A percentile compares a stretch with the other conserved stretches of the same genome.
Conservation (phyloP, 2,888 invertebrate genomes). For the Hypena proboscidalis region DNA sequence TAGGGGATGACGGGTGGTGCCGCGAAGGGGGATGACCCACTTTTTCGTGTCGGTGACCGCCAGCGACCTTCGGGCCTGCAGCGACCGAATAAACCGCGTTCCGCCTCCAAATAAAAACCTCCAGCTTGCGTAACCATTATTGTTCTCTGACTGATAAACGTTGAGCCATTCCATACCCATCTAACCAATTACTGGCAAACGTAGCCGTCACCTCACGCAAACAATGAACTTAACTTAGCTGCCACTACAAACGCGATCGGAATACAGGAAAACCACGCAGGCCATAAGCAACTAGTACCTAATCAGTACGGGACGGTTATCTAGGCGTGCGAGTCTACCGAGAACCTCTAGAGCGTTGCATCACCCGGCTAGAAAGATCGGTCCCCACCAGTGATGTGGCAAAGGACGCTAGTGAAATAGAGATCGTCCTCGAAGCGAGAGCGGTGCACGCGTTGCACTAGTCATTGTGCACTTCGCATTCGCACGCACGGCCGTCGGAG, state of each 20-base stretch:
- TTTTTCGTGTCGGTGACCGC: conserved; percentile 77
- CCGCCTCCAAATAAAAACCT: conserved; percentile 65
- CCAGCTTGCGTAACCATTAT: conserved; percentile 66
- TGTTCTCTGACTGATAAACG: conserved; percentile 49
- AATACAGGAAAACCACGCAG: conserved; percentile 39
- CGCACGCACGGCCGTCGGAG: conserved; percentile 82
- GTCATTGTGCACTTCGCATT: conserved; percentile 83
- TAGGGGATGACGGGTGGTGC: conserved; percentile 26
- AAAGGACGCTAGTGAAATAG: conserved; percentile 85
- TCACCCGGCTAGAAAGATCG: conserved; percentile 83
- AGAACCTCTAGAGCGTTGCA: conserved; percentile 73
- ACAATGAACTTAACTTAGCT: conserved; percentile 29
- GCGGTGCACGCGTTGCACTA: conserved; percentile 84
- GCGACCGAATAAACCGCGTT: conserved; percentile 64
- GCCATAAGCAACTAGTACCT: conserved; percentile 50
- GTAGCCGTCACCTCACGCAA: conserved; percentile 7
- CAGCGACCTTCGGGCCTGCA: conserved; percentile 78
- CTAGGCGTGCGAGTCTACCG: conserved; percentile 66
- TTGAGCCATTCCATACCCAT: conserved; percentile 22
- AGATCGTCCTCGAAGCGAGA: conserved; percentile 86
- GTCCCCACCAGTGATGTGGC: conserved; percentile 83
- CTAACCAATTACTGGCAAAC: conserved; percentile 2
- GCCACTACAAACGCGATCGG: conserved; percentile 16
- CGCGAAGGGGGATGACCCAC: conserved; percentile 71
- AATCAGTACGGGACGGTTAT: conserved; percentile 65